Base-by-base conservation (phyloP, 1,140 invertebrate genomes). In the Zaprionus africanus region DNA sequence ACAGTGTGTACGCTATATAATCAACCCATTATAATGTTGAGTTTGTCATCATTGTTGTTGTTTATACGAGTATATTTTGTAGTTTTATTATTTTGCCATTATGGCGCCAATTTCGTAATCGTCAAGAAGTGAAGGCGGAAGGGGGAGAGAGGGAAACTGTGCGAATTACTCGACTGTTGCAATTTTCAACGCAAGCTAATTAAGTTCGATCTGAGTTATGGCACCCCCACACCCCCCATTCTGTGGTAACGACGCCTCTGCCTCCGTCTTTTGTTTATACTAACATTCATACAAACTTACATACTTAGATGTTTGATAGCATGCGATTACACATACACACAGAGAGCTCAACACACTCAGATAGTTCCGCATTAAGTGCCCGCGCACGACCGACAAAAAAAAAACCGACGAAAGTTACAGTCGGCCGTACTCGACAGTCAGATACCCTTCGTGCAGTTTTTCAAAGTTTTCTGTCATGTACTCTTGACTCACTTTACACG, bases 291-390 rank as follows among this genome's bases (percentile, higher is more conserved):
- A 34, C 7, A 31, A 31, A 31, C 28, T 31, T 41, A 15, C 26
- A 53, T 17, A 63, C 49, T 63, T 22, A 36, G 46, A 67, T 60
- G 64, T 67, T 67, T 61, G 46, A 43, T 46, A 61, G 70, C 66
- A 36, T 66, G 62, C 28, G 68, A 73, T 59, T 22, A 58, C 36
- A 62, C 38, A 17, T 19, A 65, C 5, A 36, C 19, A 17, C 15
- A 15, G 4, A 58, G 13, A 34, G 6, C 15, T 19, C 12, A 28
- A 56, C n/a, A 19, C 15, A 31, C 5, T 5, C 6, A 36, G 13
- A 49, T 13, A 24, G 19, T 41, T 28, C 26, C 22, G 19, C 22
- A 24, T 59, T 19, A 58, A 38, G 34, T 57, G 41, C 58, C 58
- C 66, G 24, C 56, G 38, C 58, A 38, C 19, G 6, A 38, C 13